Percentiles rank a stretch among this genome's conserved stretches.
phyloP scores from a whole-genome alignment of 2,797 vertebrate genomes.

The Pogonophryne albipinna region DNA sequence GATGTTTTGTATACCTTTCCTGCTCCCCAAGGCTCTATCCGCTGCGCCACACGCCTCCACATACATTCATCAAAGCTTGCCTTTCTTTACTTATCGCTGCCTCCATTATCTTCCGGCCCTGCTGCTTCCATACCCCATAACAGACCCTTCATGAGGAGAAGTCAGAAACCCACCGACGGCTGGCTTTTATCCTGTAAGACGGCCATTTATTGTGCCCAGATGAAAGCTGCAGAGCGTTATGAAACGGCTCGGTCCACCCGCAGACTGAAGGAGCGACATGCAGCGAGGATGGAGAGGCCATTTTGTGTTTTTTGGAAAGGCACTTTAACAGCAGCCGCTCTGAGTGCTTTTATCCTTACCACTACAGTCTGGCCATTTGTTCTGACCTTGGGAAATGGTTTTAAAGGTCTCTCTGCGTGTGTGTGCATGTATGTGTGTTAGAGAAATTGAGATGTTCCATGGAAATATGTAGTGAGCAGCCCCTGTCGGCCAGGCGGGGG shows the following conservation, averaged over 20 bases:
- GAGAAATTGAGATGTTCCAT: slow-evolving; percentile 73
- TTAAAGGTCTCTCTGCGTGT: slow-evolving; percentile 49
- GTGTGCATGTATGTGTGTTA: slow-evolving; percentile 20
- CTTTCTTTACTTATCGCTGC: too few species aligned
- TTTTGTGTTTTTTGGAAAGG: slow-evolving; percentile 70
- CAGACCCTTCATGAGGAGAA: neutral
- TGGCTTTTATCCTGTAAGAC: slow-evolving; percentile 36
- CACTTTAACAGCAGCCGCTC: slow-evolving; percentile 65
- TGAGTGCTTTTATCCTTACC: slow-evolving; percentile 76
- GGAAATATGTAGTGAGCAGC: slow-evolving; percentile 65
- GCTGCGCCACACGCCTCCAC: too few species aligned
- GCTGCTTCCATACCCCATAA: neutral
- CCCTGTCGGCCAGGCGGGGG: slow-evolving; percentile 40
- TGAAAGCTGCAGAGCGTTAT: slow-evolving; percentile 42
- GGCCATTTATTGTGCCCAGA: slow-evolving; percentile 39
- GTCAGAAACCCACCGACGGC: neutral
- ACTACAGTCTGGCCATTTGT: slow-evolving; percentile 70
- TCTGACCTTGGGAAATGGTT: slow-evolving; percentile 76
- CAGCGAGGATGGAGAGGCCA: slow-evolving; percentile 59
- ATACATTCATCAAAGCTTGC: too few species aligned
- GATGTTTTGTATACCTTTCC: too few species aligned
- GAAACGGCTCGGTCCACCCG: slow-evolving; percentile 44
- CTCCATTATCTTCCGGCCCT: too few species aligned
- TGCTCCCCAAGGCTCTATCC: too few species aligned
- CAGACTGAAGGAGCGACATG: slow-evolving; percentile 54